Base-by-base conservation (phyloP, 2,888 invertebrate genomes). In the Chrysodeixis includens region DNA sequence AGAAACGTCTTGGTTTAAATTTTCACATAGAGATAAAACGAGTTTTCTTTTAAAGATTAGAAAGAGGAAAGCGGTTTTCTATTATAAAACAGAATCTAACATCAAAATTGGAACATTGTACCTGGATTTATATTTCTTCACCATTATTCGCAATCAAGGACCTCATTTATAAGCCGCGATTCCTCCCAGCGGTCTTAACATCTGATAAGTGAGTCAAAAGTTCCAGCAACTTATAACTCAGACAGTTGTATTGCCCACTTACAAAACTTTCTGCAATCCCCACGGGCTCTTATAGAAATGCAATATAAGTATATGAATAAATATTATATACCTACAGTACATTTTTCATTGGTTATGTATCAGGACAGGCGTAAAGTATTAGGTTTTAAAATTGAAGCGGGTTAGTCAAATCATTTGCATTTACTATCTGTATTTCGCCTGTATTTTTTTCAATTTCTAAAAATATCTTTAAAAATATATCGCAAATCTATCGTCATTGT, bases 211-310 rank as follows among this genome's bases (percentile, higher is more conserved):
- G 5, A 4, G 40, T n/a, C 40, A 40, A 40, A 35, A 40, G 40
- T n/a, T 40, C n/a, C n/a, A 7, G n/a, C n/a, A 40, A 40, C 40
- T 40, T 40, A 40, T 40, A 40, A 40, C 40, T 40, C 40, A 40
- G n/a, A 40, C 40, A 40, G n/a, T 40, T 40, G n/a, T 40, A 40
- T 40, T 40, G 40, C n/a, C 40, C 40, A n/a, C n/a, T n/a, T 40
- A 40, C n/a, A n/a, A 40, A 40, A 40, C n/a, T n/a, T 35, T 5
- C 35, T 1, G n/a, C n/a, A 4, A 40, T 14, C 40, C 40, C 40
- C 6, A 40, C 40, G n/a, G 40, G n/a, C n/a, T 40, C 40, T n/a
- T n/a, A 12, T 5, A 14, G n/a, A 40, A n/a, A 40, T 40, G 40
- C 40, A n/a, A 40, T 12, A 40, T n/a, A n/a, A n/a, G 40, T n/a